Evolutionary conservation across 2,888 invertebrate genomes (phyloP).

Genomic region (Cylloceria caligata): DNA sequence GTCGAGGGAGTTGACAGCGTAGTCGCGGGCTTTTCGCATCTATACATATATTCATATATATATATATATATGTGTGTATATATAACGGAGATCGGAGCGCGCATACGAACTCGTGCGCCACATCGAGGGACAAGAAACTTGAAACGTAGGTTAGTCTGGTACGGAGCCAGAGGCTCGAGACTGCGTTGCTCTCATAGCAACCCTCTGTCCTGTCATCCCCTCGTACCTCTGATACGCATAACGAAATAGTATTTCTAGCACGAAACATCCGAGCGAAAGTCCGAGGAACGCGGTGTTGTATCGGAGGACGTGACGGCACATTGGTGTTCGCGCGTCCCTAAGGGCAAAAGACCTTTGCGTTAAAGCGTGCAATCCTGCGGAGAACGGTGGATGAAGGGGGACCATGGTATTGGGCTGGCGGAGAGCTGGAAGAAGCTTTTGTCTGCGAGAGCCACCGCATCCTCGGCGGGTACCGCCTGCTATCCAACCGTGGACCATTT

Average conservation of each 20-base stretch:
- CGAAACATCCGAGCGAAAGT: slow-evolving; percentile 41
- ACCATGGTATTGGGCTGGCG: slow-evolving; percentile 11
- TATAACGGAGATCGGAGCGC: slow-evolving; percentile 35
- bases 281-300: slow-evolving; percentile 31
- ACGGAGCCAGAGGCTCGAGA: not conserved
- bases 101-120: slow-evolving; percentile 46
- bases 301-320: slow-evolving; percentile 23
- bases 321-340: slow-evolving; percentile 41
- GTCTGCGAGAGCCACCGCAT: slow-evolving; percentile 42
- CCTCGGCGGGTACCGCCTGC: slow-evolving; percentile 61
- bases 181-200: slow-evolving; percentile 10
- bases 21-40: slow-evolving; percentile 67
- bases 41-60: slow-evolving; percentile 26
- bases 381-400: slow-evolving; percentile 36
- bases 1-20: slow-evolving; percentile 78
- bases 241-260: slow-evolving; percentile 52
- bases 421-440: slow-evolving; percentile 49
- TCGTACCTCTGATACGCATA: slow-evolving; percentile 45
- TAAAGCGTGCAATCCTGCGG: slow-evolving; percentile 22
- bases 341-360: slow-evolving; percentile 47
- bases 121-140: slow-evolving; percentile 36
- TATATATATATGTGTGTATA: slow-evolving; percentile 19
- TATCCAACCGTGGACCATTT: slow-evolving; percentile 64
- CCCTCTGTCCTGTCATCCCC: slow-evolving; percentile 43
- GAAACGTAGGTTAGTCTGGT: slow-evolving; percentile 5